Evolutionary conservation across 1,140 invertebrate species (phyloP).

Genomic region (Muscidifurax raptorellus): DNA sequence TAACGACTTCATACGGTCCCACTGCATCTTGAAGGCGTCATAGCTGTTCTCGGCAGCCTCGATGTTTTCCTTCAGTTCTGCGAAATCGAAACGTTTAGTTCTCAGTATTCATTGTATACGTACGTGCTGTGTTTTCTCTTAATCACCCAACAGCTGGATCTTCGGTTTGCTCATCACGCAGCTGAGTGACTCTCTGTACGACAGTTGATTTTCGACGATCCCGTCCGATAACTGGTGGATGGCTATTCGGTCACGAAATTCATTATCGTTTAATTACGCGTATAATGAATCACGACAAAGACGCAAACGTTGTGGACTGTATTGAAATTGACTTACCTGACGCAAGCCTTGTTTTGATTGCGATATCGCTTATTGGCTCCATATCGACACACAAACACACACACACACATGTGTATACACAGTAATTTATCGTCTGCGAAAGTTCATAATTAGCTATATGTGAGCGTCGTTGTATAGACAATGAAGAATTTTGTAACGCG

Average conservation of each 20-base stretch:
- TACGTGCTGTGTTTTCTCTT: no score
- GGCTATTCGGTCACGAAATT: neutral
- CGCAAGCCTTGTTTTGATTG: neutral
- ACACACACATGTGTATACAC: neutral
- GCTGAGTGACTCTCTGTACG: neutral
- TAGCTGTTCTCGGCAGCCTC: slow-evolving; percentile 69
- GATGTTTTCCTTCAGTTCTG: slow-evolving; percentile 69
- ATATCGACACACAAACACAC: neutral
- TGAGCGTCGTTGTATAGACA: neutral
- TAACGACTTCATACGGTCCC: slow-evolving; percentile 70
- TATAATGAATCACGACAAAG: no score
- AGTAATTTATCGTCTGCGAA: slow-evolving; percentile 31
- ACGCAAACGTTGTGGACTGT: no score
- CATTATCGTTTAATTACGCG: neutral
- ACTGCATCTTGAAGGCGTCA: slow-evolving; percentile 66
- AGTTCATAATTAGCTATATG: slow-evolving; percentile 32
- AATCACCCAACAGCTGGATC: slow-evolving; percentile 25
- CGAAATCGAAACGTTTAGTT: neutral
- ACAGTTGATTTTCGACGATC: neutral
- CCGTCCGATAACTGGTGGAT: neutral
- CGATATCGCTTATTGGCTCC: neutral
- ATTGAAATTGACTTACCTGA: slow-evolving; percentile 29
- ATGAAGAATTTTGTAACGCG: neutral
- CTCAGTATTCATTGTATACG: neutral
- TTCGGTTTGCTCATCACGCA: neutral